phyloP scores from a whole-genome alignment of 2,797 vertebrate species.

The Sciurus vulgaris region DNA sequence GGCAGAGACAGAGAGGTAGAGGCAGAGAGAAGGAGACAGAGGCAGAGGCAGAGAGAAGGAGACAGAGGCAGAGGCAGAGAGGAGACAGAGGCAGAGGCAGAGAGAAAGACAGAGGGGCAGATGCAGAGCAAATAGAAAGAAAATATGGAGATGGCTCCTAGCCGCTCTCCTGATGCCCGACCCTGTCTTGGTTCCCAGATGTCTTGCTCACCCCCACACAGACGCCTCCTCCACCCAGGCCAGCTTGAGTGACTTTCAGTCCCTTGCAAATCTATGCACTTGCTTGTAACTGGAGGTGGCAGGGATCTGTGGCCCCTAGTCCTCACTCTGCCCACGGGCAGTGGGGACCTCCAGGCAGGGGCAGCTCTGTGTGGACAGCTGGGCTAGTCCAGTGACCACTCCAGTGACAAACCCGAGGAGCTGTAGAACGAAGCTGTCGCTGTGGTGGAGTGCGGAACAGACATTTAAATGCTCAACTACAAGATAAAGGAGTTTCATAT shows the following conservation, averaged over 20 bases:
- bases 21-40: too few relatives aligned
- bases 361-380: not conserved
- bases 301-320: not conserved
- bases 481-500: not conserved
- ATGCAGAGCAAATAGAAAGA: not conserved
- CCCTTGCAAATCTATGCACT: not conserved
- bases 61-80: not conserved
- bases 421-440: not conserved
- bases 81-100: not conserved
- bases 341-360: not conserved
- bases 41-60: not conserved
- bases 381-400: not conserved
- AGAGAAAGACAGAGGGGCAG: not conserved
- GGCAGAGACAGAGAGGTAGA: too few relatives aligned
- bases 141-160: not conserved
- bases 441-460: fast-evolving
- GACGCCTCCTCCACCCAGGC: not conserved
- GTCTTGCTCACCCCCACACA: not conserved
- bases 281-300: not conserved
- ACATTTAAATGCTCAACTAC: not conserved
- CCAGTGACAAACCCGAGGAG: not conserved
- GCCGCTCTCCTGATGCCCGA: not conserved
- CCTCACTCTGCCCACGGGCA: not conserved
- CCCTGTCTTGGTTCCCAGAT: not conserved
- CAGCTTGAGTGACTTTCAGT: not conserved